Evolutionary conservation across 1,140 invertebrate species (phyloP).

Genomic region (Diorhabda carinulata): DNA sequence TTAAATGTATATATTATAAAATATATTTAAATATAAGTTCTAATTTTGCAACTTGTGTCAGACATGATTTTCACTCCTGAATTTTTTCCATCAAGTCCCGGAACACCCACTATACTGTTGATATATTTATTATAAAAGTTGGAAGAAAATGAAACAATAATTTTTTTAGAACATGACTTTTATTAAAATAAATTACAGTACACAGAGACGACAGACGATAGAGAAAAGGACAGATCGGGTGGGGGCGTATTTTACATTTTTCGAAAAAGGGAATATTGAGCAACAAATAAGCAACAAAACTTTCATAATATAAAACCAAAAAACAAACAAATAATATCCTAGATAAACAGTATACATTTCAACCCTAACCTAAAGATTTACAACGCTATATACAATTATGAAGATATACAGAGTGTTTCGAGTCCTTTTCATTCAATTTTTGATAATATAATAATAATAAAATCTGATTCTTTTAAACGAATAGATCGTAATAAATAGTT

Average conservation of each 20-base stretch:
- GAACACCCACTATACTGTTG: too few species aligned
- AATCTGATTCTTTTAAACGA: too few species aligned
- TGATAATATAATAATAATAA: too few species aligned
- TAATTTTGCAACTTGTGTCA: too few species aligned
- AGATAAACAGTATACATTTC: constrained; percentile 47
- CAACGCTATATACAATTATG: constrained; percentile 42
- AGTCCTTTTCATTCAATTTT: background rate
- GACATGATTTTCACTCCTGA: too few species aligned
- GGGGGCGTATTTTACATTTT: constrained; percentile 43
- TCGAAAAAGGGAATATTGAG: constrained; percentile 45
- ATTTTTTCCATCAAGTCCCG: too few species aligned
- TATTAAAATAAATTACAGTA: constrained; percentile 53
- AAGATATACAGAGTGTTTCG: constrained; percentile 8
- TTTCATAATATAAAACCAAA: constrained; percentile 43
- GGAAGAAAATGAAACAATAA: background rate
- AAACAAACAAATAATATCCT: constrained; percentile 45
- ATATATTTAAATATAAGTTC: too few species aligned
- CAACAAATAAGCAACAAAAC: constrained; percentile 50
- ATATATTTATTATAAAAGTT: too few species aligned
- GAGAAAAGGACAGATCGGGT: constrained; percentile 22
- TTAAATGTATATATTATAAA: too few species aligned
- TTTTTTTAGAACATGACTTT: constrained; percentile 43
- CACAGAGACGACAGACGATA: constrained; percentile 44
- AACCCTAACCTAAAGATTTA: constrained; percentile 48
- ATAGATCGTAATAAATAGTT: too few species aligned